Evolutionary conservation across 2,797 vertebrate species (phyloP).

Genomic region (Chaetodon trifasciatus): DNA sequence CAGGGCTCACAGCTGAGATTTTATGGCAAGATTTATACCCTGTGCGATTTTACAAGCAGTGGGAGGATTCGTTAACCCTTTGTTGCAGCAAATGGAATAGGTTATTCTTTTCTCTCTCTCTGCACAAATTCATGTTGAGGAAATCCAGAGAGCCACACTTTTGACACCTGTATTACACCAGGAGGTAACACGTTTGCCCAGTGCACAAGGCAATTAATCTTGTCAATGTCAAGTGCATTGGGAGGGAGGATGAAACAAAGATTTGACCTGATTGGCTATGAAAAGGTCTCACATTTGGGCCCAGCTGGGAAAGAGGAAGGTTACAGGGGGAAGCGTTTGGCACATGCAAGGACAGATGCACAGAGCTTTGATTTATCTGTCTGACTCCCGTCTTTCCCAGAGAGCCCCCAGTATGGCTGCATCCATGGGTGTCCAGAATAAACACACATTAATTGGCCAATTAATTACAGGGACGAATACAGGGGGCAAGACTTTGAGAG

Average conservation of each 20-base stretch:
- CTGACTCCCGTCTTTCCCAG: conserved; percentile 80
- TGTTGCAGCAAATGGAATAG: conserved; percentile 55
- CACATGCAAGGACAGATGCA: conserved; percentile 83
- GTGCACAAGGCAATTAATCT: conserved; percentile 85
- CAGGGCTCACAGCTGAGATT: conserved; percentile 84
- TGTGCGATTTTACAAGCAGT: conserved; percentile 76
- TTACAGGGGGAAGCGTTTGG: conserved; percentile 77
- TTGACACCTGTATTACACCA: conserved; percentile 83
- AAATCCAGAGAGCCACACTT: conserved; percentile 69
- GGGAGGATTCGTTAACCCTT: conserved; percentile 77
- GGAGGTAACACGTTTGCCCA: conserved; percentile 81
- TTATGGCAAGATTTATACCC: conserved; percentile 84
- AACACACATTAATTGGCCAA: conserved; percentile 86
- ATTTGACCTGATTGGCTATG: conserved; percentile 85
- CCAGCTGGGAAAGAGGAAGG: conserved; percentile 74
- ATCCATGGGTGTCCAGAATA: conserved; percentile 83
- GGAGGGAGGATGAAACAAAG: conserved; percentile 83
- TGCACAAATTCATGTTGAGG: conserved; percentile 58
- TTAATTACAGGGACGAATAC: conserved; percentile 84
- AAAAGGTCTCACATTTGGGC: conserved; percentile 82
- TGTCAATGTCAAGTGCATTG: conserved; percentile 86
- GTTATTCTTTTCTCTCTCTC: conserved; percentile 50
- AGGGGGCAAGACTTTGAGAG: conserved; percentile 72
- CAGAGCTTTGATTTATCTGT: conserved; percentile 86
- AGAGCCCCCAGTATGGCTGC: conserved; percentile 69